phyloP scores from a whole-genome alignment of 1,140 invertebrate species.

The Oppia nitens region DNA sequence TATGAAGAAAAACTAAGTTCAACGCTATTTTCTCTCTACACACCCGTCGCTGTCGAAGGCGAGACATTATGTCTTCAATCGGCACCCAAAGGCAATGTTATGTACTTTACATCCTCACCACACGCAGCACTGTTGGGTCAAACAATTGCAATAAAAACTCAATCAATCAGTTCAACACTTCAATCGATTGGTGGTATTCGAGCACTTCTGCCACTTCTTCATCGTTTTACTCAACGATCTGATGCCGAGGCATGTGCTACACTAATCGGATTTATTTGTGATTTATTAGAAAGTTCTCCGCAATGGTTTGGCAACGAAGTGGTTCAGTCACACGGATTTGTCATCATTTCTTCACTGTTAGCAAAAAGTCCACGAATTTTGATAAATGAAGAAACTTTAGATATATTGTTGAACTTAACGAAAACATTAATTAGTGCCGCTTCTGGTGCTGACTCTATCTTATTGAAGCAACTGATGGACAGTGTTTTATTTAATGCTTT shows the following conservation, averaged over 20 bases:
- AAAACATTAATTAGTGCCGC: conserved; percentile 90
- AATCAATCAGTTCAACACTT: conserved; percentile 95
- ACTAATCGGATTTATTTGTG: conserved; percentile 88
- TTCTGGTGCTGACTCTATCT: conserved; percentile 55
- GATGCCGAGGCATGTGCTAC: conserved; percentile 54
- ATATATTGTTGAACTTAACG: conserved; percentile 80
- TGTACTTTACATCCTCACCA: conserved; percentile 50
- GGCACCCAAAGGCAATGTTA: conserved; percentile 84
- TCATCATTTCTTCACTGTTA: conserved; percentile 92
- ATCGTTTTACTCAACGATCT: conserved; percentile 17
- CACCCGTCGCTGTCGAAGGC: conserved; percentile 84
- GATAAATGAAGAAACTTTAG: conserved; percentile 76
- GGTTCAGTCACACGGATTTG: conserved; percentile 91
- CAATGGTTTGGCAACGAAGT: conserved; percentile 41
- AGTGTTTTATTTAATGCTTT: conserved; percentile 97
- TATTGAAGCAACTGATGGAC: conserved; percentile 94
- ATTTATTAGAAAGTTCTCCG: conserved; percentile 84
- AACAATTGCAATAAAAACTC: conserved; percentile 95
- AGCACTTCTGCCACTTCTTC: conserved; percentile 78
- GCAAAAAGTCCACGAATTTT: conserved; percentile 83
- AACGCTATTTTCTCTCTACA: conserved; percentile 98
- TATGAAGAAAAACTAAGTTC: conserved; percentile 95
- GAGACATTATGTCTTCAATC: conserved; percentile 87
- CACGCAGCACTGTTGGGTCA: conserved; percentile 34
- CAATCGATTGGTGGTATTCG: conserved; percentile 98